These are phyloP conservation scores for Gavia stellata DNA, from an alignment of 2,113 vertebrate genomes.

Conservation along the genomic window DNA sequence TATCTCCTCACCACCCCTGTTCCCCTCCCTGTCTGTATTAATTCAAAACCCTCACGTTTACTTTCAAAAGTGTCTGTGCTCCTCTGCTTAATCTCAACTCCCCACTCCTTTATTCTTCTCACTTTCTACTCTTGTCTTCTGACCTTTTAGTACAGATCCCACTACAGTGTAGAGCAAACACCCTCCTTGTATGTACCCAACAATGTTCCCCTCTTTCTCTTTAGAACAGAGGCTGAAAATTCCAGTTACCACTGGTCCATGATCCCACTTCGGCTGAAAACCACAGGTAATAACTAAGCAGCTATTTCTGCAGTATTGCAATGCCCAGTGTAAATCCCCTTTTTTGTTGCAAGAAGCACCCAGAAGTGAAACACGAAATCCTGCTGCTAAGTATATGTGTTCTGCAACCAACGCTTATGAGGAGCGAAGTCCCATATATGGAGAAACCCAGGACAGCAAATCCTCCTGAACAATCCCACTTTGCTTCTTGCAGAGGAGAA, in stretches of 20 bases:
- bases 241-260: background rate
- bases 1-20: background rate
- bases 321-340: background rate
- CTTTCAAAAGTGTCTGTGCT: conserved; percentile 4
- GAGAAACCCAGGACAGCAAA: background rate
- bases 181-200: background rate
- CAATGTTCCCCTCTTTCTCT: background rate
- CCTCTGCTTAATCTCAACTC: conserved; percentile 35
- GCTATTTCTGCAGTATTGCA: background rate
- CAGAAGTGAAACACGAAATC: background rate
- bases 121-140: background rate
- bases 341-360: background rate
- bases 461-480: background rate
- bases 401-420: background rate
- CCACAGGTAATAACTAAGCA: background rate
- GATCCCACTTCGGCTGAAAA: background rate
- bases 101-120: conserved; percentile 25
- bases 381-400: background rate
- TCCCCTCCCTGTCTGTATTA: background rate
- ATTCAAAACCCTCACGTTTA: background rate
- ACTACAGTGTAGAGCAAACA: background rate
- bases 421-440: fast-evolving
- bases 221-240: background rate
- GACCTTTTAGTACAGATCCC: background rate
- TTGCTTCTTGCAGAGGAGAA: background rate